A percentile compares a stretch with the other conserved stretches of the same genome.
Evolutionary conservation across 1,140 invertebrate genomes (phyloP).

Genomic region (Leucophenga varia): DNA sequence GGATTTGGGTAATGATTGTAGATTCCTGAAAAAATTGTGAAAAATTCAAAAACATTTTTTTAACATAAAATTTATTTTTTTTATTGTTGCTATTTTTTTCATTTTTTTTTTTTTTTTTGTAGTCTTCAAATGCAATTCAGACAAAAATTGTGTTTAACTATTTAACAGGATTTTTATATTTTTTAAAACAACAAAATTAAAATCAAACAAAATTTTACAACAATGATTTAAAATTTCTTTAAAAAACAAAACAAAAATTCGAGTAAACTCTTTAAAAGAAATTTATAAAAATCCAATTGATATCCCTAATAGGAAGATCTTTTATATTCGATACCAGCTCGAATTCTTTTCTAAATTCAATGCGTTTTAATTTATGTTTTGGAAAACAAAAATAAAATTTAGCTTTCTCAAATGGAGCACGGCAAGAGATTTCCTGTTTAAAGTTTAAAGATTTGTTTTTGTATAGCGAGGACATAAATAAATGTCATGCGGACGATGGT

Average conservation of each 20-base stretch:
- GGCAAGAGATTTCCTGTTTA: conserved; percentile 46
- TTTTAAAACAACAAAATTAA: background rate
- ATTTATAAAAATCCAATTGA: background rate
- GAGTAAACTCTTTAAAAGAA: background rate
- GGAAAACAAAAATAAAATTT: no score
- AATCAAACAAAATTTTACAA: no score
- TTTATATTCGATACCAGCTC: conserved; percentile 54
- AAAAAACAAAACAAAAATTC: background rate
- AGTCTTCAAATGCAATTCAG: no score
- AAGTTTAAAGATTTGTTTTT: background rate
- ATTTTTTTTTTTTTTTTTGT: no score
- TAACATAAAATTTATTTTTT: no score
- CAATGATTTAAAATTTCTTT: background rate
- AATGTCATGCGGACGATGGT: conserved; percentile 43
- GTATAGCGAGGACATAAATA: background rate
- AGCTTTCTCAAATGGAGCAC: conserved; percentile 37
- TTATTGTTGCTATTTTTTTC: no score
- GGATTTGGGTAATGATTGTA: no score
- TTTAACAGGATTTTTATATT: no score
- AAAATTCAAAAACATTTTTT: no score
- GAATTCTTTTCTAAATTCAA: conserved; percentile 52
- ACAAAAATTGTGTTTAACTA: no score
- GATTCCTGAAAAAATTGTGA: no score
- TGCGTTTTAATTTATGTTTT: conserved; percentile 46
- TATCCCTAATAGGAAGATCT: no score